Percentiles rank a stretch among this genome's conserved stretches.
phyloP scores from a whole-genome alignment of 2,888 invertebrate species.

The Dasysyrphus tricinctus region DNA sequence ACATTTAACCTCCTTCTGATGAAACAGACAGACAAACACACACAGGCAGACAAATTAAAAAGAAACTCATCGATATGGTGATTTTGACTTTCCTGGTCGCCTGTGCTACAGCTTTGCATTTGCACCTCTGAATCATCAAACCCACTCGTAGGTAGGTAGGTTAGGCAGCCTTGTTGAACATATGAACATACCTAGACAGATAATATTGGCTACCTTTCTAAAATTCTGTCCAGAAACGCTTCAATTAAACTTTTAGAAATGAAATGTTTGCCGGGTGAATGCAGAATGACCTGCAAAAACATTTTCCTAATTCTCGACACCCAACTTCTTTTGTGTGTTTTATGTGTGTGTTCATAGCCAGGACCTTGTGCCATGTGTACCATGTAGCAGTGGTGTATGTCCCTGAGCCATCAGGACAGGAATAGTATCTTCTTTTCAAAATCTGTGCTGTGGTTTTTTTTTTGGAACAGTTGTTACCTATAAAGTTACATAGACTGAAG shows the following conservation, averaged over 20 bases:
- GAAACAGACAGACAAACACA: not conserved
- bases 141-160: not conserved
- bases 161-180: not conserved
- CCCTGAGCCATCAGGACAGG: slow-evolving; percentile 8
- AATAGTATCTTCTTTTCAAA: slow-evolving; percentile 31
- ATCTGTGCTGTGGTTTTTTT: slow-evolving; percentile 11
- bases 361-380: slow-evolving; percentile 21
- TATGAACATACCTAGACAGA: not conserved
- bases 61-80: slow-evolving; percentile 61
- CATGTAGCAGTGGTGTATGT: slow-evolving; percentile 4
- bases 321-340: slow-evolving; percentile 61
- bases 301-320: slow-evolving; percentile 67
- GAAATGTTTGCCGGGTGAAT: slow-evolving; percentile 61
- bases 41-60: not conserved
- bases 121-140: slow-evolving; percentile 56
- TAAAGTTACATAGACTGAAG: slow-evolving; percentile 8
- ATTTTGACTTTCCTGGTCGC: slow-evolving; percentile 50
- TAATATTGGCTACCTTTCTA: not conserved
- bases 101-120: slow-evolving; percentile 26
- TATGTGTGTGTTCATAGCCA: not conserved
- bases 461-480: not conserved
- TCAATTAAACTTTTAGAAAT: slow-evolving; percentile 66
- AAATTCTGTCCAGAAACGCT: slow-evolving; percentile 36
- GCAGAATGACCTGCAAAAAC: slow-evolving; percentile 59
- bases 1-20: not conserved